Percentiles rank a stretch among this genome's conserved stretches.
These are phyloP conservation scores for Pseudoatta argentina DNA, from an alignment of 1,140 invertebrate species.

Conservation along the genomic window DNA sequence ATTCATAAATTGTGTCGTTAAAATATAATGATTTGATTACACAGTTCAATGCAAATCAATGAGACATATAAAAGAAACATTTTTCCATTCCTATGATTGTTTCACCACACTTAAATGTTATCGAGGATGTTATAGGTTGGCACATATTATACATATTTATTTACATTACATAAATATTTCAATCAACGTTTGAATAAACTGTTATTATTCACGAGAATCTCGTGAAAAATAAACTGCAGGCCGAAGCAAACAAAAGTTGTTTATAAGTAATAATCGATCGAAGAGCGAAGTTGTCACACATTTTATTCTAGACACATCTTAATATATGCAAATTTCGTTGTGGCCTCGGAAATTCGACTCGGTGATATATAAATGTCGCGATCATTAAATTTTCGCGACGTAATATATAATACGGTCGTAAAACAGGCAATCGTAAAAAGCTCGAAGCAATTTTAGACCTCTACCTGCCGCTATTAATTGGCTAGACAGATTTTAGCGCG, in stretches of 20 bases:
- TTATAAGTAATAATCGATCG: neutral
- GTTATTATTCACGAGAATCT: neutral
- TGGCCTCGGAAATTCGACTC: conserved; percentile 26
- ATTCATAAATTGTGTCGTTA: neutral
- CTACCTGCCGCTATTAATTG: conserved; percentile 23
- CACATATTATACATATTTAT: neutral
- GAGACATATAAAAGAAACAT: neutral
- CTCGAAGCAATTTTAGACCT: conserved; percentile 2
- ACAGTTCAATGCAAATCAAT: neutral
- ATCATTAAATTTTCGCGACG: conserved; percentile 15
- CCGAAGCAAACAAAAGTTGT: neutral
- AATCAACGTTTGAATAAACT: conserved; percentile 8
- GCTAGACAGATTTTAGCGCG: conserved; percentile 8
- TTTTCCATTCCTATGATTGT: neutral
- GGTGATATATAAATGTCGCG: conserved; percentile 2
- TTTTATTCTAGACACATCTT: neutral
- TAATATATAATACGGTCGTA: conserved; percentile 41
- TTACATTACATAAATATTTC: neutral
- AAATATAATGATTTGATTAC: neutral
- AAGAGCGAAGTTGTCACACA: conserved; percentile 8
- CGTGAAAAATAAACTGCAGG: neutral
- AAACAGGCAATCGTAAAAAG: conserved; percentile 47
- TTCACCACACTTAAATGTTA: neutral
- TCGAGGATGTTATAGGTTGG: neutral
- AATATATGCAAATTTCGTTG: conserved; percentile 29